Conservation (phyloP, 2,113 vertebrate species). For the Crotalus horridus region DNA sequence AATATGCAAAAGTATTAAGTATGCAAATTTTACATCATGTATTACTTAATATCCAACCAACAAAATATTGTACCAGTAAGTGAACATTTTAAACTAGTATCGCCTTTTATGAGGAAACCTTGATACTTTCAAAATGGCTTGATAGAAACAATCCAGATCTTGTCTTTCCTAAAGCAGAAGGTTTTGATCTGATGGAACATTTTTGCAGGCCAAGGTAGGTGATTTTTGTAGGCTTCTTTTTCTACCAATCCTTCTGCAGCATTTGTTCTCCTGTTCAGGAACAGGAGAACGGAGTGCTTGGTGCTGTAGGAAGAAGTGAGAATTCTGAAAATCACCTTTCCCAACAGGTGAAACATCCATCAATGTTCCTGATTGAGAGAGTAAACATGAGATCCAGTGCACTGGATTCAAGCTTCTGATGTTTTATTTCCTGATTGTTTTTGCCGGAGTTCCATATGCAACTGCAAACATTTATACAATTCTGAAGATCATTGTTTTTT, state of each 20-base stretch:
- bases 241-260: not conserved
- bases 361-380: not conserved
- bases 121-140: not conserved
- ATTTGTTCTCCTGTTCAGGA: not conserved
- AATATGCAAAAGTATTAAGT: not conserved
- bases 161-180: not conserved
- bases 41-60: not conserved
- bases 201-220: not conserved
- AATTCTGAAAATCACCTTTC: not conserved
- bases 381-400: not conserved
- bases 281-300: not conserved
- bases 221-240: not conserved
- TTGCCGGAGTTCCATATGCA: no score
- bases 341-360: not conserved
- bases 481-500: not conserved
- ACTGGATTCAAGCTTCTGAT: not conserved
- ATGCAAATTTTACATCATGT: not conserved
- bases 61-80: not conserved
- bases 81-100: not conserved
- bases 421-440: not conserved
- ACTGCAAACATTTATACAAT: not conserved
- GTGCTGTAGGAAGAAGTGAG: not conserved
- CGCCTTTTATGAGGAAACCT: not conserved
- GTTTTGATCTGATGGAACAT: not conserved
- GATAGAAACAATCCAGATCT: not conserved